Evolutionary conservation across 2,888 invertebrate species (phyloP).

Genomic region (Marasmarcha lunaedactyla): DNA sequence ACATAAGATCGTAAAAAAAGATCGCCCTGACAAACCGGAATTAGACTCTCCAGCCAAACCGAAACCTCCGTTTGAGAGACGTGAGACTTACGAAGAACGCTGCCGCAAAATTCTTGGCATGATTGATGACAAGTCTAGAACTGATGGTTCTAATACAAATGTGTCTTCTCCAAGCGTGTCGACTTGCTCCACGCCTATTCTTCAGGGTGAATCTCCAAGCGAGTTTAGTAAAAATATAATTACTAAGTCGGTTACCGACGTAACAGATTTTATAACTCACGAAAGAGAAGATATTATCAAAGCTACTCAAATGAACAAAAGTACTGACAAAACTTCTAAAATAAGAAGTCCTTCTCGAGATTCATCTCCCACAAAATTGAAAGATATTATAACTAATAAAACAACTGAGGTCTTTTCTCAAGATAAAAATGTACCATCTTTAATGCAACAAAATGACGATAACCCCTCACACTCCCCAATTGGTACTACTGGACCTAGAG

Average conservation of each 20-base stretch:
- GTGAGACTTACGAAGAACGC: conserved; percentile 80
- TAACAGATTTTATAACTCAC: conserved; percentile 26
- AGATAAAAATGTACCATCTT: too few relatives aligned
- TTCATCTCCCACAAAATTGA: conserved; percentile 34
- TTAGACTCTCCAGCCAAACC: conserved; percentile 36
- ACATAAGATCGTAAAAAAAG: conserved; percentile 36
- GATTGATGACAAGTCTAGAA: conserved; percentile 44
- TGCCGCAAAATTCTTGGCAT: conserved; percentile 79
- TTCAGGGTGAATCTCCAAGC: conserved; percentile 8
- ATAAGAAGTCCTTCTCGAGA: conserved; percentile 20
- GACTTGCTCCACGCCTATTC: conserved; percentile 4
- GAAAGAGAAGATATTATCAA: conserved; percentile 28
- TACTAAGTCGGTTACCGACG: conserved; percentile 19
- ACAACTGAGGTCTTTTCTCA: conserved; percentile 7
- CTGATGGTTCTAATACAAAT: conserved; percentile 11
- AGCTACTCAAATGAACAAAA: conserved; percentile 6
- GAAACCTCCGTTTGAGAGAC: conserved; percentile 71
- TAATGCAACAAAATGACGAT: too few relatives aligned
- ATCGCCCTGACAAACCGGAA: conserved; percentile 26
- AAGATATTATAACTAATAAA: conserved; percentile 24
- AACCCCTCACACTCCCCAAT: too few relatives aligned
- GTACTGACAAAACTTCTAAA: conserved; percentile 12
- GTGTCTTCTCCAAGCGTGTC: conserved; percentile 27
- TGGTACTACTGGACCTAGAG: too few relatives aligned
- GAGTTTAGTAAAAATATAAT: conserved; percentile 14